phyloP scores from a whole-genome alignment of 1,140 invertebrate species.

The Drosophila gunungcola region DNA sequence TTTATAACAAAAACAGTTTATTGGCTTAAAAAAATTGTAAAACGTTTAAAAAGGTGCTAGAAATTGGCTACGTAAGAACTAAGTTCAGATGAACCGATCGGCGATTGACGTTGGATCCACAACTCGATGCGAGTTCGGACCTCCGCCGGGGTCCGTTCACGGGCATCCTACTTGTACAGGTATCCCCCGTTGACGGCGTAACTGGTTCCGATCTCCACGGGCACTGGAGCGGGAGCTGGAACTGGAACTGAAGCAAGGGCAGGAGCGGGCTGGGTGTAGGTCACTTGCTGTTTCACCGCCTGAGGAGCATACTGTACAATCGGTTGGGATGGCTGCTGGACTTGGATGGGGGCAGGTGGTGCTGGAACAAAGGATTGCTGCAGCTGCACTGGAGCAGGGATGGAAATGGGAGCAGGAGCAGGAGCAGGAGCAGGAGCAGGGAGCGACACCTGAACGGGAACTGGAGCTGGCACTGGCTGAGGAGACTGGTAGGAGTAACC shows the following conservation, averaged over 20 bases:
- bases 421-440: not conserved
- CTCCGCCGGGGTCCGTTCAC: constrained; percentile 54
- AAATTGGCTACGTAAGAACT: constrained; percentile 68
- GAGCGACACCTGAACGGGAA: not conserved
- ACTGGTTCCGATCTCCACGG: constrained; percentile 41
- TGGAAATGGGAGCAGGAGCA: not conserved
- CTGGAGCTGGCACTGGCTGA: not conserved
- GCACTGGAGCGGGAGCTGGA: not conserved
- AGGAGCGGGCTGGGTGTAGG: constrained; percentile 38
- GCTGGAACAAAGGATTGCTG: constrained; percentile 7
- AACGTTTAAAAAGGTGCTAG: constrained; percentile 54
- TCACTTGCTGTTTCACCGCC: constrained; percentile 31
- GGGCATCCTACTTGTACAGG: constrained; percentile 65
- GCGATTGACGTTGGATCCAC: constrained; percentile 12
- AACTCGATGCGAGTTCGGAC: constrained; percentile 62
- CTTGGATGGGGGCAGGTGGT: not conserved
- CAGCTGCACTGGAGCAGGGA: not conserved
- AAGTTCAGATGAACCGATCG: constrained; percentile 35
- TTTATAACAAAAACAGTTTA: constrained; percentile 32
- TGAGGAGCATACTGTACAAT: constrained; percentile 5
- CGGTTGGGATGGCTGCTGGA: constrained; percentile 6
- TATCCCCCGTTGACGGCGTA: constrained; percentile 73
- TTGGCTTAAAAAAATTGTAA: constrained; percentile 22
- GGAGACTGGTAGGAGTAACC: no score
- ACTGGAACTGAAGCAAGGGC: constrained; percentile 9